Base-by-base conservation (phyloP, 2,888 invertebrate genomes). In the Temnothorax ravouxi region DNA sequence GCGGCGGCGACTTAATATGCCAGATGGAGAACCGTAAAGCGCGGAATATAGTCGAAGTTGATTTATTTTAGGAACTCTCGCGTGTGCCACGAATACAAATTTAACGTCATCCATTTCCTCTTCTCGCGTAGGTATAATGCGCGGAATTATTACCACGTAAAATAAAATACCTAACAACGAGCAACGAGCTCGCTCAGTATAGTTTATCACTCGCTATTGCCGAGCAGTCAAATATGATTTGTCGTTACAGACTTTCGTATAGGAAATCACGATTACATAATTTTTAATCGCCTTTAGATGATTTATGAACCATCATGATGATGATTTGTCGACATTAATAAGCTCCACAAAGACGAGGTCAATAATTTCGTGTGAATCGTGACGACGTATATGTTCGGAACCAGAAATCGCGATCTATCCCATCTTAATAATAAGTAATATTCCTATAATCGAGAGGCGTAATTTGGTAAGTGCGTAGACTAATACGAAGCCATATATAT, bases 391-490 rank as follows among this genome's bases (percentile, higher is more conserved):
- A 25, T 13, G n/a, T 61, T 71, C 52, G 61, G n/a, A 41, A 44
- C 52, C 50, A 74, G 62, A 29, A 41, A 56, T 86, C 50, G 34
- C 50, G 29, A 44, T 71, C n/a, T 59, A 61, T 61, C 59, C 0
- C 21, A 15, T 56, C 25, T 15, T 34, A 13, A 29, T 29, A 29
- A 29, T 44, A 25, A 47, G 29, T 41, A 52, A 34, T 50, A 66
- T 44, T 56, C 69, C 38, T 81, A 72, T 52, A 52, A 76, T 84
- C 83, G 80, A 89, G 85, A n/a, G 13, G 88, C 86, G 83, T 93
- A 93, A 93, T 93, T 93, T 93, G 75, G 86, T 83, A 87, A 86
- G 82, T 84, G 84, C 85, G 88, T 87, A 91, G 90, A 91, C 90
- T 91, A 86, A 67, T 61, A 85, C 81, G 82, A 41, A 44, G 11